These are phyloP conservation scores for Syngnathus rostellatus DNA, from an alignment of 2,797 vertebrate genomes.

Conservation along the genomic window DNA sequence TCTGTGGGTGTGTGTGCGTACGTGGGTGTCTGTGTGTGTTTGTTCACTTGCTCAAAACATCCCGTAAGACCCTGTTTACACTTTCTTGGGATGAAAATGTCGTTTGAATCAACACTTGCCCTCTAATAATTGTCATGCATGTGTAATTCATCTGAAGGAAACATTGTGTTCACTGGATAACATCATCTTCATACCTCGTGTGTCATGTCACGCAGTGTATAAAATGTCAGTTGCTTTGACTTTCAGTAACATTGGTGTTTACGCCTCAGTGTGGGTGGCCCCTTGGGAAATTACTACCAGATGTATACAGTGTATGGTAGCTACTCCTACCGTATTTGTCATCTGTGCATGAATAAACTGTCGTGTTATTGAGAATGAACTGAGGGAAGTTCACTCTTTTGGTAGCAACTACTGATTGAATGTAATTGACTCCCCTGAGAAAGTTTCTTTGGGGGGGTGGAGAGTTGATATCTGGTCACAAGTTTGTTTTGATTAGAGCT, in stretches of 20 bases:
- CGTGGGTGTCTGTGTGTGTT: too few species aligned
- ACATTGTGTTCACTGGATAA: not conserved
- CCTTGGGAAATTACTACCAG: conserved; percentile 29
- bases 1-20: too few species aligned
- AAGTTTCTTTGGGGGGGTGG: conserved; percentile 8
- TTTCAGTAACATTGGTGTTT: conserved; percentile 30
- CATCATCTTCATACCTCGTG: conserved; percentile 4
- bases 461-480: conserved; percentile 64
- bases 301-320: conserved; percentile 29
- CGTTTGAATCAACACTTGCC: not conserved
- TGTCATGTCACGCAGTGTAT: conserved; percentile 11
- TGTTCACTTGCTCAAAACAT: not conserved
- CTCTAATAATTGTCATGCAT: not conserved
- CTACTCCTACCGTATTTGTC: conserved; percentile 41
- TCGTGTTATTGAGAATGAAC: conserved; percentile 39
- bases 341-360: conserved; percentile 40
- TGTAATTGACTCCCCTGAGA: conserved; percentile 34
- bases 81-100: not conserved
- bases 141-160: not conserved
- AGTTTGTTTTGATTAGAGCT: conserved; percentile 61
- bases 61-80: not conserved
- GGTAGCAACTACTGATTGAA: conserved; percentile 44
- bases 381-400: conserved; percentile 30
- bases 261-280: conserved; percentile 29
- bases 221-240: conserved; percentile 26